Evolutionary conservation across 2,797 vertebrate species (phyloP).

Genomic region (Epinephelus awoara): DNA sequence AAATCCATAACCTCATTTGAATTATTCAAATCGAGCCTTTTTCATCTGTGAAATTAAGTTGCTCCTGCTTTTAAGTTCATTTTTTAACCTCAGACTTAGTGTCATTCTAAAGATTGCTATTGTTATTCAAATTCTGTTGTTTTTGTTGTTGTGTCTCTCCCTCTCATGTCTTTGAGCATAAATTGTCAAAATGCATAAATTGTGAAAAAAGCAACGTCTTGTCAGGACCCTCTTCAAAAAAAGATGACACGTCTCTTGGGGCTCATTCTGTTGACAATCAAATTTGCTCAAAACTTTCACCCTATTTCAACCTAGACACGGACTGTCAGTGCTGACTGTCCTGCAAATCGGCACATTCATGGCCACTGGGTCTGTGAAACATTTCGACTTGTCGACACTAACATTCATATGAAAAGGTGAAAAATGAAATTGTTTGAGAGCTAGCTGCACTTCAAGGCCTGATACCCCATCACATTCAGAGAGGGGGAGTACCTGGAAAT

Average conservation of each 20-base stretch:
- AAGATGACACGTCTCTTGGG: background rate
- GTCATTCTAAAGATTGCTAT: slow-evolving; percentile 4
- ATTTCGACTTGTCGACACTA: background rate
- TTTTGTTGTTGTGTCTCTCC: background rate
- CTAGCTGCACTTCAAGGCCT: background rate
- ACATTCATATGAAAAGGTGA: background rate
- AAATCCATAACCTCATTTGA: background rate
- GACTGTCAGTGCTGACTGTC: background rate
- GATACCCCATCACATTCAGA: background rate
- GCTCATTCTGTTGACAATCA: background rate
- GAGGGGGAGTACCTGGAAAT: slow-evolving; percentile 7
- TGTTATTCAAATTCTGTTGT: slow-evolving; percentile 2
- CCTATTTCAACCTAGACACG: background rate
- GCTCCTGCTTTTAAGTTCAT: background rate
- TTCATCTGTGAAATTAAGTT: slow-evolving; percentile 3
- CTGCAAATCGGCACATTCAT: background rate
- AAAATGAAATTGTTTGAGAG: background rate
- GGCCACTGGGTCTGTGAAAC: background rate
- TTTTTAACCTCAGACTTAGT: background rate
- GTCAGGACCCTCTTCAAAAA: background rate
- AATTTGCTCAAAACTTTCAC: background rate
- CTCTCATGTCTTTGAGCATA: background rate
- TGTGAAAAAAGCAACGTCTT: background rate
- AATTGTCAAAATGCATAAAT: slow-evolving; percentile 1
- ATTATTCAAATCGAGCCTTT: background rate